A percentile compares a stretch with the other conserved stretches of the same genome.
Conservation (phyloP, 2,888 invertebrate species). For the Atethmia centrago region DNA sequence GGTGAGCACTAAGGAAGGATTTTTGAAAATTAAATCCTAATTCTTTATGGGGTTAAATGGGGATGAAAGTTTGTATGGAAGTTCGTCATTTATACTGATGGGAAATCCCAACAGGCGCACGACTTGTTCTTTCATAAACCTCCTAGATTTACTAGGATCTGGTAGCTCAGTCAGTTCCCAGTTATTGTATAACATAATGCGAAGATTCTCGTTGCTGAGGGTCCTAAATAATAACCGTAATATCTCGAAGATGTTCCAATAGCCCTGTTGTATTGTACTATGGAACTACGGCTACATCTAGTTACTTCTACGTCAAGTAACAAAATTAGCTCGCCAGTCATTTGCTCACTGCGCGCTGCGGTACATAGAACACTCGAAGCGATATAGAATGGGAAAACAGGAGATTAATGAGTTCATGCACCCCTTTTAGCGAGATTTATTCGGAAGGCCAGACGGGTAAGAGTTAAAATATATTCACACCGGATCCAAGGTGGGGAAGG, state of each 20-base stretch:
- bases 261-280: not conserved
- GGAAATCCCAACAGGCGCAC: too few species aligned
- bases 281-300: constrained; percentile 4
- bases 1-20: too few species aligned
- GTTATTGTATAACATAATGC: not conserved
- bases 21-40: too few species aligned
- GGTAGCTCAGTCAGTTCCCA: not conserved
- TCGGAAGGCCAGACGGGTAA: constrained; percentile 34
- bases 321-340: constrained; percentile 50
- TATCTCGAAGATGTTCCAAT: not conserved
- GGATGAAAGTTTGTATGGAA: too few species aligned
- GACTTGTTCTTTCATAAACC: not conserved
- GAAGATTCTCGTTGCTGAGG: not conserved
- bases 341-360: constrained; percentile 3
- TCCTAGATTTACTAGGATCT: not conserved
- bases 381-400: constrained; percentile 51
- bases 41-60: too few species aligned
- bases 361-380: constrained; percentile 59
- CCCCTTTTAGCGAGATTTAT: constrained; percentile 68
- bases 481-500: constrained; percentile 14
- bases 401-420: constrained; percentile 66
- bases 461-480: constrained; percentile 42
- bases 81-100: too few species aligned
- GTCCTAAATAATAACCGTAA: not conserved
- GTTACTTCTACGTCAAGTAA: constrained; percentile 39